A percentile compares a stretch with the other conserved stretches of the same genome.
These are phyloP conservation scores for Maniola jurtina DNA, from an alignment of 1,140 invertebrate genomes.

Conservation along the genomic window DNA sequence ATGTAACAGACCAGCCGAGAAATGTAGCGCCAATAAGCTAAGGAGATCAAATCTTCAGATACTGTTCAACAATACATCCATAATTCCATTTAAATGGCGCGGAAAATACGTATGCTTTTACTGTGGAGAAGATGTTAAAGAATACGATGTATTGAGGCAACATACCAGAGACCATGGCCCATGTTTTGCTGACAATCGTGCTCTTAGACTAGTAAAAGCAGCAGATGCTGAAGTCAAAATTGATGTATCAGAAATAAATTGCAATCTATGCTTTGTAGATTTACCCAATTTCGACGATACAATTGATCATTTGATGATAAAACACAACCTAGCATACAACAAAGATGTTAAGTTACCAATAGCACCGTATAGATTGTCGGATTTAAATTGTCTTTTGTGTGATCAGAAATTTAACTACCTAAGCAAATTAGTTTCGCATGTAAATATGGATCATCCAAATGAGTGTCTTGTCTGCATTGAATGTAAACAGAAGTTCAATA, in stretches of 20 bases:
- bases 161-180: slow-evolving; percentile 54
- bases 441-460: slow-evolving; percentile 52
- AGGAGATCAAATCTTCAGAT: slow-evolving; percentile 35
- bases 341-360: slow-evolving; percentile 45
- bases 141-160: slow-evolving; percentile 51
- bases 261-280: slow-evolving; percentile 51
- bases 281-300: slow-evolving; percentile 44
- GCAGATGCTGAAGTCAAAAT: slow-evolving; percentile 54
- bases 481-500: slow-evolving; percentile 54
- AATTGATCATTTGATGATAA: slow-evolving; percentile 50
- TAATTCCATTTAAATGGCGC: slow-evolving; percentile 66
- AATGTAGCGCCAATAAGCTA: slow-evolving; percentile 19
- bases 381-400: slow-evolving; percentile 49
- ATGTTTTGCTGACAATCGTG: slow-evolving; percentile 46
- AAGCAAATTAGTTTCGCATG: slow-evolving; percentile 50
- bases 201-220: slow-evolving; percentile 47
- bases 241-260: slow-evolving; percentile 53
- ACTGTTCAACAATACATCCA: slow-evolving; percentile 59
- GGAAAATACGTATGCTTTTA: slow-evolving; percentile 60
- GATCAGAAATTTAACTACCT: slow-evolving; percentile 53
- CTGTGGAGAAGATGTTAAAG: slow-evolving; percentile 45
- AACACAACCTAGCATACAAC: slow-evolving; percentile 54
- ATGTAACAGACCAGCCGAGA: slow-evolving; percentile 15
- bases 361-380: slow-evolving; percentile 48
- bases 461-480: slow-evolving; percentile 54